A percentile compares a stretch with the other conserved stretches of the same genome.
Conservation (phyloP, 2,797 vertebrate species). For the Oophaga sylvatica region DNA sequence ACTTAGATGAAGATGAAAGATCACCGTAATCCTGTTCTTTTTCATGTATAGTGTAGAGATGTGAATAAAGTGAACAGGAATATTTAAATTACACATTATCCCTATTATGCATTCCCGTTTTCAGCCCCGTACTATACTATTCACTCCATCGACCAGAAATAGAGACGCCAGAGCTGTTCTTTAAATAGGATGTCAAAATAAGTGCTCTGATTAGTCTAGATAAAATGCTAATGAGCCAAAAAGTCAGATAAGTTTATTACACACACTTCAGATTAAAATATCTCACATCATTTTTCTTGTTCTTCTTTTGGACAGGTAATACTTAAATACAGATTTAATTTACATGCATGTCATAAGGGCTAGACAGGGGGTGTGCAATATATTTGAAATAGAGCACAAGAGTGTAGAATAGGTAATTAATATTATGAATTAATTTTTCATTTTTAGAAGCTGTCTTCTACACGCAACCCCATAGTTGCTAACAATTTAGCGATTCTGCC, state of each 20-base stretch:
- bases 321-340: not conserved
- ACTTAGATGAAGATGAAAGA: not conserved
- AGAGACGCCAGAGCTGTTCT: not conserved
- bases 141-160: constrained; percentile 10
- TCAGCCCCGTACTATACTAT: constrained; percentile 2
- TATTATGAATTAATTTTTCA: too few relatives aligned
- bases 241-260: constrained; percentile 16
- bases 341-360: not conserved
- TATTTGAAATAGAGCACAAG: not conserved
- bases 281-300: not conserved
- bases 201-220: not conserved
- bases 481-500: too few relatives aligned
- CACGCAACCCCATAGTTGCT: too few relatives aligned
- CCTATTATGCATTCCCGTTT: not conserved
- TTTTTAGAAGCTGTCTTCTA: too few relatives aligned
- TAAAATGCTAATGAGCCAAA: constrained; percentile 29
- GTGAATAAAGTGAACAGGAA: too few relatives aligned
- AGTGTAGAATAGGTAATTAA: not conserved
- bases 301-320: not conserved
- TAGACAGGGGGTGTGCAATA: not conserved
- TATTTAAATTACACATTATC: not conserved
- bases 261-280: not conserved
- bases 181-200: constrained; percentile 32
- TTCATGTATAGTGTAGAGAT: not conserved
- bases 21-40: not conserved